Evolutionary conservation across 2,888 invertebrate species (phyloP).

Genomic region (Cephus rjabovi): DNA sequence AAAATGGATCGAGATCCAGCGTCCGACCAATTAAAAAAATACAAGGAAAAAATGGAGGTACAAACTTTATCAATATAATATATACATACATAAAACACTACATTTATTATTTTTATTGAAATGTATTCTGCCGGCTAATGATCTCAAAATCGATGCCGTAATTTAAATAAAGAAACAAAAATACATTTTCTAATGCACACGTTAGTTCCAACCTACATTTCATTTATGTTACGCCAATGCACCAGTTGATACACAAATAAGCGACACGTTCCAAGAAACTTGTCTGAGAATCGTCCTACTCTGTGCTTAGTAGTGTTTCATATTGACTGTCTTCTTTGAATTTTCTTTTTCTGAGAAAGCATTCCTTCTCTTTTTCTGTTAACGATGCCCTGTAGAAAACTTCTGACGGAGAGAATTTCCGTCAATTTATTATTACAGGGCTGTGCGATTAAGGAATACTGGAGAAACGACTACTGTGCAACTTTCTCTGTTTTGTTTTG

Average conservation of each 20-base stretch:
- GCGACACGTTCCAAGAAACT: no score
- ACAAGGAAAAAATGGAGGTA: slow-evolving; percentile 68
- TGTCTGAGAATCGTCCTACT: not conserved
- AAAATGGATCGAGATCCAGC: slow-evolving; percentile 72
- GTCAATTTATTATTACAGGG: not conserved
- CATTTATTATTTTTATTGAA: no score
- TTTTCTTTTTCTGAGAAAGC: not conserved
- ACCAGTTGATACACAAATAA: no score
- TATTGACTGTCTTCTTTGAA: not conserved
- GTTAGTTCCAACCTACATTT: no score
- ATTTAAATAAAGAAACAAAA: not conserved
- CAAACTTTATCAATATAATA: not conserved
- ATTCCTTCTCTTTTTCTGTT: not conserved
- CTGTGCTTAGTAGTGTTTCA: not conserved
- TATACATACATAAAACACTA: no score
- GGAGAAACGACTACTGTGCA: not conserved
- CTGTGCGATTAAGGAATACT: not conserved
- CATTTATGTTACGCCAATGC: no score
- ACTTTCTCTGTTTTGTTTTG: not conserved
- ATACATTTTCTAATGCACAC: not conserved
- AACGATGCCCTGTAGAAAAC: not conserved
- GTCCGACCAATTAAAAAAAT: slow-evolving; percentile 74
- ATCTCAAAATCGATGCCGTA: no score
- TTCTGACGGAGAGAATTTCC: not conserved
- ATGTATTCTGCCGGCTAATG: no score